Evolutionary conservation across 2,888 invertebrate species (phyloP).

Genomic region (Hypolimnas misippus): DNA sequence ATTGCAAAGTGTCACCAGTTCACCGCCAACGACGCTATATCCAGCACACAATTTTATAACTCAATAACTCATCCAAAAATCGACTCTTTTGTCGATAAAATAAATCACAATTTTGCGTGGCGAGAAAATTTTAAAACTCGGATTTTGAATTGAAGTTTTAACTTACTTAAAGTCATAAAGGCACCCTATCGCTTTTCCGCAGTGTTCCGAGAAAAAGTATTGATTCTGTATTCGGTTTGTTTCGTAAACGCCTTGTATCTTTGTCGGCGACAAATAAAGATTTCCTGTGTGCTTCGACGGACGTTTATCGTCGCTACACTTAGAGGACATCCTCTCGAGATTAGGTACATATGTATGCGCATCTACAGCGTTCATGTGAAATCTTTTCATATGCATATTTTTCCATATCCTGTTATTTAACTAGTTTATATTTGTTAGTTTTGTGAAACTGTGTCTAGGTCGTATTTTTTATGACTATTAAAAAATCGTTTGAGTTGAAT

Average conservation of each 20-base stretch:
- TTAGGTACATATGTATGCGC: slow-evolving; percentile 15
- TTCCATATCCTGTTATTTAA: not conserved
- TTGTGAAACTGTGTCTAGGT: too few species aligned
- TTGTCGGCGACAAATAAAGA: slow-evolving; percentile 69
- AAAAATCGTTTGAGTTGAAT: too few species aligned
- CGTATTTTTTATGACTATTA: too few species aligned
- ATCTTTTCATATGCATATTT: not conserved
- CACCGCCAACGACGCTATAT: slow-evolving; percentile 27
- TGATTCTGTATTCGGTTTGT: slow-evolving; percentile 58
- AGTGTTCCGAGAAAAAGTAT: slow-evolving; percentile 65
- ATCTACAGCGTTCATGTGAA: not conserved
- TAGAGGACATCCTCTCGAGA: slow-evolving; percentile 40
- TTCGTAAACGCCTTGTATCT: slow-evolving; percentile 57
- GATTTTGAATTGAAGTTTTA: slow-evolving; percentile 30
- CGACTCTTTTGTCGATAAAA: not conserved
- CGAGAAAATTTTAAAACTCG: slow-evolving; percentile 1
- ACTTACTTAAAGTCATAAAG: slow-evolving; percentile 53
- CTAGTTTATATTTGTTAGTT: too few species aligned
- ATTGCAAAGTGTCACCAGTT: slow-evolving; percentile 29
- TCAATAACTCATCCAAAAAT: not conserved
- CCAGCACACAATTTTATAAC: slow-evolving; percentile 14
- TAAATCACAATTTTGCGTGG: slow-evolving; percentile 1
- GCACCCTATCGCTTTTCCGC: slow-evolving; percentile 75
- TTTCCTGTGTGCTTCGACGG: slow-evolving; percentile 64
- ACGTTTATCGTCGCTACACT: slow-evolving; percentile 42